Evolutionary conservation across 2,113 vertebrate genomes (phyloP), one percentile per base, ranked within the genome.

Genomic region (Channa argus): DNA sequence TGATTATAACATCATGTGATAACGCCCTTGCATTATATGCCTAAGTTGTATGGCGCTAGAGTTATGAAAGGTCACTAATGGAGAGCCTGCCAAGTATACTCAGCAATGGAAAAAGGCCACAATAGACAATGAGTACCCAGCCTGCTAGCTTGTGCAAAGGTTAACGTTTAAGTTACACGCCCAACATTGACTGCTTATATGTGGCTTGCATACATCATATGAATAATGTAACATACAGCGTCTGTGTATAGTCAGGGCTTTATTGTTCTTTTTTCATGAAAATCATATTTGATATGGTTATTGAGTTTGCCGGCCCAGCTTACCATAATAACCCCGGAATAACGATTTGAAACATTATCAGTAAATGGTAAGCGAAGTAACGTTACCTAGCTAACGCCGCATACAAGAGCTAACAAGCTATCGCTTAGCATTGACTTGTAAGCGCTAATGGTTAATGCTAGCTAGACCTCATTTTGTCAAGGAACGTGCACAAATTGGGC

Each of bases 61-160:
- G 77, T 88, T 81, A 46, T 66, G 56, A 91, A 91, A 88, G 83
- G 88, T 86, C 83, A 89, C 59, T 55, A 83, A 77, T 82, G 66
- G 69, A 77, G 59, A 43, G 12, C 50, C 62, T 84, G 80, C 51
- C 81, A 83, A 80, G 65, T 67, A 41, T 47, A 82, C 53, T 82
- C 24, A 72, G 74, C 58, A 51, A 70, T 73, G 50, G 71, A 83
- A 84, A 24, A 87, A 79, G 62, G 84, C 66, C 77, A 82, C 79
- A 61, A 58, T 15, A 79, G 72, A 87, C 84, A 88, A 87, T 74
- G 74, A 69, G 69, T 87, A 58, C 8, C 67, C 41, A 49, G 61
- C 39, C 47, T 76, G 51, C 34, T 76, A 63, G 68, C 50, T 53
- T 78, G 67, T 64, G 54, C n/a, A 86, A 87, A 87, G 80, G 76